Evolutionary conservation across 2,888 invertebrate genomes (phyloP).

Genomic region (Lasioglossum villosulum): DNA sequence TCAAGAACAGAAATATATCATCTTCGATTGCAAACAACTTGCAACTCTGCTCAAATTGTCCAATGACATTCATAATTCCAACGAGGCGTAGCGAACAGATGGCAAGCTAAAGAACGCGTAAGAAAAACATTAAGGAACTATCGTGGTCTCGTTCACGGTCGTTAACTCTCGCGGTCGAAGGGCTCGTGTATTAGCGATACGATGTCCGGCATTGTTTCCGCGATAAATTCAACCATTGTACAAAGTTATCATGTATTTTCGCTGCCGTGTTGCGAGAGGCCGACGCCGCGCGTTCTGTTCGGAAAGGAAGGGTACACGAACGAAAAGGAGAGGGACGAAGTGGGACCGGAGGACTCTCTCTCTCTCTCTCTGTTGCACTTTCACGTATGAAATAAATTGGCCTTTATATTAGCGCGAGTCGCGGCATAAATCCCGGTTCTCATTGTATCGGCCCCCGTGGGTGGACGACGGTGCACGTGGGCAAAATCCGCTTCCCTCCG

Average conservation of each 20-base stretch:
- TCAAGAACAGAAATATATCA: not conserved
- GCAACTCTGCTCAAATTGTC: not conserved
- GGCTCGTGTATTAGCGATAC: conserved; percentile 48
- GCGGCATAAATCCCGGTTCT: conserved; percentile 79
- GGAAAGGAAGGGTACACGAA: conserved; percentile 36
- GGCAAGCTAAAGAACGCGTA: not conserved
- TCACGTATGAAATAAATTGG: conserved; percentile 78
- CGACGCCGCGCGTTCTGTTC: not conserved
- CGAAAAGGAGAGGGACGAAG: conserved; percentile 8
- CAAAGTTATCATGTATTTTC: conserved; percentile 77
- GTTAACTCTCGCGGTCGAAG: not conserved
- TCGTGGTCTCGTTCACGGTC: conserved; percentile 15
- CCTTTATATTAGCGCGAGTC: conserved; percentile 80
- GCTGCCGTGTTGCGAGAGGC: conserved; percentile 62
- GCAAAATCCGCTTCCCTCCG: conserved; percentile 71
- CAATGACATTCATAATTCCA: not conserved
- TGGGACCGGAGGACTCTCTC: not conserved
- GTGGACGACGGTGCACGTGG: conserved; percentile 76
- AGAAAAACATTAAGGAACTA: conserved; percentile 6
- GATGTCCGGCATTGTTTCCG: conserved; percentile 74
- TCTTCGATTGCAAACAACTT: not conserved
- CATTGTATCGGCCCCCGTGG: conserved; percentile 80
- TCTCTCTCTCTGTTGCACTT: conserved; percentile 33
- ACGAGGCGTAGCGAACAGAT: not conserved
- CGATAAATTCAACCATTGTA: conserved; percentile 77